Evolutionary conservation across 2,113 vertebrate genomes (phyloP).

Genomic region (Bothrops jararaca): DNA sequence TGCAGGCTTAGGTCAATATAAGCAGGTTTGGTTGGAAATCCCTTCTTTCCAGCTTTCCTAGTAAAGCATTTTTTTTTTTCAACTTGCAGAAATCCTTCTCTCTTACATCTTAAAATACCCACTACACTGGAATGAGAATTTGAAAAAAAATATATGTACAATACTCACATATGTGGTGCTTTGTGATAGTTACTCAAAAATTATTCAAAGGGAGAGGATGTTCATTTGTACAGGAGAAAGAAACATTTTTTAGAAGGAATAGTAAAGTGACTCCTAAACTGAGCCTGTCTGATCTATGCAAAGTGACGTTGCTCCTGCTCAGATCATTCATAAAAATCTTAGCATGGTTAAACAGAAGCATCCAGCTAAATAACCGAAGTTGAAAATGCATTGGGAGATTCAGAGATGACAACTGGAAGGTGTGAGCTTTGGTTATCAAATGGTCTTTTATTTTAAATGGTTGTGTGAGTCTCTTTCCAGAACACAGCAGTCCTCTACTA

Average conservation of each 20-base stretch:
- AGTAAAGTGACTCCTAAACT: neutral
- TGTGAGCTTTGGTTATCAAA: neutral
- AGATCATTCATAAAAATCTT: neutral
- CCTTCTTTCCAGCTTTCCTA: neutral
- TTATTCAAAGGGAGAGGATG: neutral
- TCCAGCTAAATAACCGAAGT: too few relatives aligned
- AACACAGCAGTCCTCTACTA: neutral
- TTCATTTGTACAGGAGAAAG: neutral
- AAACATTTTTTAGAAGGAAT: neutral
- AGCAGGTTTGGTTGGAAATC: neutral
- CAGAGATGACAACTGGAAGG: neutral
- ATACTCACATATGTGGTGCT: neutral
- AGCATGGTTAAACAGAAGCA: neutral
- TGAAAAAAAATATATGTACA: neutral
- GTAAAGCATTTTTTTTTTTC: neutral
- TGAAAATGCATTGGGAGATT: neutral
- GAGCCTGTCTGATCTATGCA: neutral
- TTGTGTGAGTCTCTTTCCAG: neutral
- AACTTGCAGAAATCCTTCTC: neutral
- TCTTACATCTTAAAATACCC: neutral
- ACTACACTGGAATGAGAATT: neutral
- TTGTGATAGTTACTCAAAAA: neutral
- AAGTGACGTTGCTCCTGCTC: neutral
- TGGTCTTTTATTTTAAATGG: neutral
- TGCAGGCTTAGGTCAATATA: conserved; percentile 9